Evolutionary conservation across 2,888 invertebrate genomes (phyloP).

Genomic region (Anoncus sp.): DNA sequence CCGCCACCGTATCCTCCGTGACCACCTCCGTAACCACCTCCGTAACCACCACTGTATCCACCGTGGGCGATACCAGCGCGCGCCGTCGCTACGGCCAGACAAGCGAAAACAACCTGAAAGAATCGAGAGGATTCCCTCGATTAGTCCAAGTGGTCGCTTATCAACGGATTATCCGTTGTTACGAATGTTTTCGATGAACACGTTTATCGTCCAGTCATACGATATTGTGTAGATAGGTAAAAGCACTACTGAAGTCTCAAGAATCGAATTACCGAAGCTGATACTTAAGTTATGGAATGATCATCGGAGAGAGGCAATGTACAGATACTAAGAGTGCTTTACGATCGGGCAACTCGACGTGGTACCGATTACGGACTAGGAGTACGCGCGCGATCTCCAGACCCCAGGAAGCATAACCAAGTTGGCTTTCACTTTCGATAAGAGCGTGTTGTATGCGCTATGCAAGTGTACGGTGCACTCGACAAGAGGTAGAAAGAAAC

Average conservation of each 20-base stretch:
- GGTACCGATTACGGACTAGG: constrained; percentile 61
- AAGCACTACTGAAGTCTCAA: constrained; percentile 5
- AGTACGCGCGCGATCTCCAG: constrained; percentile 40
- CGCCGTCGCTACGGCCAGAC: constrained; percentile 82
- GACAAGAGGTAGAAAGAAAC: constrained; percentile 50
- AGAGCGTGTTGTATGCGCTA: constrained; percentile 46
- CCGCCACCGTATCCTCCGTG: constrained; percentile 69
- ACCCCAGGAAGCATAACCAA: constrained; percentile 69
- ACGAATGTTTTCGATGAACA: background rate
- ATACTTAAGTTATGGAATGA: constrained; percentile 53
- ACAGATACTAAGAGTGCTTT: constrained; percentile 39
- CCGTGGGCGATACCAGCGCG: constrained; percentile 81
- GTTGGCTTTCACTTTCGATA: constrained; percentile 78
- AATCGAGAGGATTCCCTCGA: constrained; percentile 24
- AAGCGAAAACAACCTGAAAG: constrained; percentile 81
- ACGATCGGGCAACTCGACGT: constrained; percentile 31
- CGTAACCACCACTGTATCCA: constrained; percentile 74
- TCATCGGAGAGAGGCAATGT: constrained; percentile 51
- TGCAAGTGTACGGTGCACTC: constrained; percentile 52
- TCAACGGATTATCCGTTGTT: background rate
- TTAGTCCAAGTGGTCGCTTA: constrained; percentile 7
- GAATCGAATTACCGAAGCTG: constrained; percentile 59
- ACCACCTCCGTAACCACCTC: constrained; percentile 73
- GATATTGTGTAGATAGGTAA: background rate
- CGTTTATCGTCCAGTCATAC: background rate